Percentiles rank a stretch among this genome's conserved stretches.
These are phyloP conservation scores for Drosophila rubida DNA, from an alignment of 2,888 invertebrate genomes.

Conservation along the genomic window DNA sequence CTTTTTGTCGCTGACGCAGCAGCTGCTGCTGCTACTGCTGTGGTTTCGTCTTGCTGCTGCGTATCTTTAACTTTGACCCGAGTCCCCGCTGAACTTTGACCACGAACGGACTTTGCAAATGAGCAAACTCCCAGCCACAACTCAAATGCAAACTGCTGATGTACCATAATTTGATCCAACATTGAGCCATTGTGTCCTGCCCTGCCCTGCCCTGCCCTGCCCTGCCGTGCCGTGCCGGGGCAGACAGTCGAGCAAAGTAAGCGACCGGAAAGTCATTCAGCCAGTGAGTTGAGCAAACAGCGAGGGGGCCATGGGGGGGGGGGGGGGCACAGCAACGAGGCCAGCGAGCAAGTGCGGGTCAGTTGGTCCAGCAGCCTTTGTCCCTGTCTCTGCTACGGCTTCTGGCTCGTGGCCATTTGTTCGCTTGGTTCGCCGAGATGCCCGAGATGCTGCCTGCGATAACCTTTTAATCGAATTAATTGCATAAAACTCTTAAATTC, in stretches of 20 bases:
- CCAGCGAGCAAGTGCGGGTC: conserved; percentile 3
- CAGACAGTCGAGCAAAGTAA: background rate
- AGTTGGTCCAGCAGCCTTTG: conserved; percentile 1
- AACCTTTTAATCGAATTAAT: conserved; percentile 72
- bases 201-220: too few species aligned
- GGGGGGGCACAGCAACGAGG: background rate
- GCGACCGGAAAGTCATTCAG: conserved; percentile 31
- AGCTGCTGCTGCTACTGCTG: conserved; percentile 27
- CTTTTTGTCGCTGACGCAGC: conserved; percentile 48
- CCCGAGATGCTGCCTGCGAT: conserved; percentile 28
- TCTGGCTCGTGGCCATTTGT: background rate
- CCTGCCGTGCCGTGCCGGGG: too few species aligned
- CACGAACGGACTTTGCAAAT: conserved; percentile 38
- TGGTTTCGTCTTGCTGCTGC: background rate
- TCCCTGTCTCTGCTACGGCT: background rate
- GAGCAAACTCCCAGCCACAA: conserved; percentile 32
- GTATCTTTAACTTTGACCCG: conserved; percentile 23
- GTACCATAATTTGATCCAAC: conserved; percentile 47
- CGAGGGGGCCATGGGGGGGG: background rate
- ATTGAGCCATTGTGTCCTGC: conserved; percentile 43
- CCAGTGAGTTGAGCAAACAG: conserved; percentile 22
- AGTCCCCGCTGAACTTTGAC: conserved; percentile 56
- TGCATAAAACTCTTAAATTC: conserved; percentile 55
- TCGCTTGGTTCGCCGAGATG: too few species aligned
- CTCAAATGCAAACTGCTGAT: conserved; percentile 49